Evolutionary conservation across 2,888 invertebrate species (phyloP).

Genomic region (Cosmia trapezina): DNA sequence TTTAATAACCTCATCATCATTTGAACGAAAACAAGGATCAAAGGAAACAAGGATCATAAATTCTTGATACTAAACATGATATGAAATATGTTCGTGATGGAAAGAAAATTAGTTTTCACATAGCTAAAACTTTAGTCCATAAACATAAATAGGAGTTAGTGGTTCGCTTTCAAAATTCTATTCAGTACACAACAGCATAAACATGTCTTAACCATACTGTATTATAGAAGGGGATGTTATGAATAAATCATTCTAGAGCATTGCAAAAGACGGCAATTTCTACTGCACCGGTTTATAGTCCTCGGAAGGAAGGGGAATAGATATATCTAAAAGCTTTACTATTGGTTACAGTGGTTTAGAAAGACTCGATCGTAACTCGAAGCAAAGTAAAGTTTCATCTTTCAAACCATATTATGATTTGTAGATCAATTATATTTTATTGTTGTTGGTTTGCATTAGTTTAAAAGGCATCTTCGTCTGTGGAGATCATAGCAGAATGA

Average conservation of each 20-base stretch:
- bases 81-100: conserved; percentile 56
- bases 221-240: conserved; percentile 71
- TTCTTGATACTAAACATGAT: conserved; percentile 45
- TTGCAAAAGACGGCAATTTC: conserved; percentile 77
- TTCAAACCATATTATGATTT: neutral
- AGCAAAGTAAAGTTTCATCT: neutral
- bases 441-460: neutral
- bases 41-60: conserved; percentile 40
- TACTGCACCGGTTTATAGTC: conserved; percentile 74
- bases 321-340: conserved; percentile 62
- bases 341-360: conserved; percentile 29
- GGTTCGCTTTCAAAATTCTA: conserved; percentile 63
- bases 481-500: neutral
- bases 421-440: neutral
- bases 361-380: conserved; percentile 29
- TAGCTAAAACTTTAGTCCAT: conserved; percentile 59
- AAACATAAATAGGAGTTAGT: conserved; percentile 62
- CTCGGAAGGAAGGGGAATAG: conserved; percentile 70
- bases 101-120: conserved; percentile 64
- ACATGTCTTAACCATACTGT: conserved; percentile 64
- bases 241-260: conserved; percentile 78
- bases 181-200: conserved; percentile 63
- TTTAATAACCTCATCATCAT: conserved; percentile 40
- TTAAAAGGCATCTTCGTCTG: neutral
- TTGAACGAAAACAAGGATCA: conserved; percentile 24